phyloP scores from a whole-genome alignment of 2,797 vertebrate genomes.

The Scolopax rusticola region DNA sequence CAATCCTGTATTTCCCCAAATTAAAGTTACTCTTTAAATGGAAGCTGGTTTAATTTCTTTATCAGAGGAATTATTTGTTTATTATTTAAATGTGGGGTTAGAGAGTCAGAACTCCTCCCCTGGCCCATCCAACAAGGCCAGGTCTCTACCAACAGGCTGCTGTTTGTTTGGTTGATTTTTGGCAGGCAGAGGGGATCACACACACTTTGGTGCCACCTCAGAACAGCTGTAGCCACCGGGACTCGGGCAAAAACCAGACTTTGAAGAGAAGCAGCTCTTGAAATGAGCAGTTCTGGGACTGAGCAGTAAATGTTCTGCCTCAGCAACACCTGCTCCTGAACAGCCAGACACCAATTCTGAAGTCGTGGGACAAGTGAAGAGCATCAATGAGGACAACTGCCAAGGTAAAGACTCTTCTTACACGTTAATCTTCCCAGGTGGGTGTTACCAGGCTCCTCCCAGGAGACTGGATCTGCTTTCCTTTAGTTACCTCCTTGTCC shows the following conservation, averaged over 20 bases:
- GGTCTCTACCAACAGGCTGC: background rate
- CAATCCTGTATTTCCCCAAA: background rate
- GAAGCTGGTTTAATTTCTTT: background rate
- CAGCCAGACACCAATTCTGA: background rate
- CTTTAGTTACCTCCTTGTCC: background rate
- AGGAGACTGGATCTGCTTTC: too few species aligned
- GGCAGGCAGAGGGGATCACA: too few species aligned
- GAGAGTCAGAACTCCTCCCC: background rate
- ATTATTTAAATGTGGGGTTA: background rate
- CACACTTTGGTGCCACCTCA: background rate
- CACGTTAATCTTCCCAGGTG: background rate
- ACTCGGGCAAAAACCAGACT: background rate
- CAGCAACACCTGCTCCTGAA: background rate
- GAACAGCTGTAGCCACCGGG: background rate
- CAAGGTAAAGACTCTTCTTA: background rate
- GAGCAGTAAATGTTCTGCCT: background rate
- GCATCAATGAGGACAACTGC: background rate
- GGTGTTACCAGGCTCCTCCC: background rate
- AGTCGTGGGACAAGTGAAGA: too few species aligned
- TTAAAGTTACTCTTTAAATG: background rate
- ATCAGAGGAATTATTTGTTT: background rate
- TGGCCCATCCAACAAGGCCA: background rate
- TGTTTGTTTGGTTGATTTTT: background rate
- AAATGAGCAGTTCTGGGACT: fast-evolving
- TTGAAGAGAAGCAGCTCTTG: background rate